These are phyloP conservation scores for Torymus texanus DNA, from an alignment of 2,888 invertebrate species.

Conservation along the genomic window DNA sequence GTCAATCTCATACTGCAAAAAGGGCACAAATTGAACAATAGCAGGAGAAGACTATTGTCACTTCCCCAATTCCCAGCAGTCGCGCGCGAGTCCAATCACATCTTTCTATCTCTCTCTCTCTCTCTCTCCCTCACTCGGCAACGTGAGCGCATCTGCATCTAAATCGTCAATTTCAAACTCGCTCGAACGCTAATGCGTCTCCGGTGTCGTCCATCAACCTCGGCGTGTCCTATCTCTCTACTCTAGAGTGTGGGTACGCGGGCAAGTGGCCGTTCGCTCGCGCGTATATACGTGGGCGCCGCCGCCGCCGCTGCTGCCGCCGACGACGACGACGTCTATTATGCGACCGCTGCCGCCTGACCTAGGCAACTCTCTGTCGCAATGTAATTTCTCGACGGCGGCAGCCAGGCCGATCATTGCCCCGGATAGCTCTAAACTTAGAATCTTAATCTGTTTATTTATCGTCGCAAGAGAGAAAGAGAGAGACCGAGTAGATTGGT, in stretches of 20 bases:
- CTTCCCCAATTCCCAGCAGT: no score
- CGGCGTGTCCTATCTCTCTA: conserved; percentile 6
- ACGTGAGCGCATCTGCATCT: conserved; percentile 11
- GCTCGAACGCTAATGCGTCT: neutral
- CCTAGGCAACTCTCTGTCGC: conserved; percentile 16
- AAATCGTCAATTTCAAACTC: conserved; percentile 26
- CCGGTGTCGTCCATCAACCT: neutral
- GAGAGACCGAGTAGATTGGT: neutral
- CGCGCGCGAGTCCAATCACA: no score
- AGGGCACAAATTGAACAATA: no score
- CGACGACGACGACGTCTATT: neutral
- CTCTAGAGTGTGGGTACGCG: neutral
- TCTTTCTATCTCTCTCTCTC: no score
- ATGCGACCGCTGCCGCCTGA: conserved; percentile 3
- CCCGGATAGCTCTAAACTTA: conserved; percentile 41
- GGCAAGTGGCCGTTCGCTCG: neutral
- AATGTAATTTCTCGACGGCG: neutral
- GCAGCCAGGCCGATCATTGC: conserved; percentile 28
- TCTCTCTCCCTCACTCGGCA: no score
- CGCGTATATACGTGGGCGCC: conserved; percentile 9
- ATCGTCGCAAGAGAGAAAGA: conserved; percentile 12
- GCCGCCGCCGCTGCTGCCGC: neutral
- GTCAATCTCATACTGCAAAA: no score
- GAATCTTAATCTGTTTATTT: conserved; percentile 46
- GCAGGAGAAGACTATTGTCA: no score